These are phyloP conservation scores for Cliona cf. orientalis DNA, from an alignment of 37 sponge, comb jelly and placozoan genomes.

Conservation along the genomic window DNA sequence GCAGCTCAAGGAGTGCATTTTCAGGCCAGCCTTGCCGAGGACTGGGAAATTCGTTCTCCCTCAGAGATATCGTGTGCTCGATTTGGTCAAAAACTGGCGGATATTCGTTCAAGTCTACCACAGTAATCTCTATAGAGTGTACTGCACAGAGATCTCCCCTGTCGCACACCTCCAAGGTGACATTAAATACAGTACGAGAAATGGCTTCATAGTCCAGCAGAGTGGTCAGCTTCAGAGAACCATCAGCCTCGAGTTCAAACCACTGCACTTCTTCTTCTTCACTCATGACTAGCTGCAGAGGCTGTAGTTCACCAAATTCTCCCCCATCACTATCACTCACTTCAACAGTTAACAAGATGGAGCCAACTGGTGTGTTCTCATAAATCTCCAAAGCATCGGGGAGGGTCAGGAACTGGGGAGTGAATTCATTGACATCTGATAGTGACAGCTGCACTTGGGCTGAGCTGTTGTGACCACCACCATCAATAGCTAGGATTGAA, in stretches of 20 bases:
- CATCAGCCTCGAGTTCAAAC: neutral
- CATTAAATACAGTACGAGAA: neutral
- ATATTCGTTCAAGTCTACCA: slow-evolving; percentile 32
- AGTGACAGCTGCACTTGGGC: slow-evolving; percentile 18
- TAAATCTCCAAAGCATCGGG: slow-evolving; percentile 35
- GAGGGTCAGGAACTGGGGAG: slow-evolving; percentile 9
- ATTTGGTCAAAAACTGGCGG: slow-evolving; percentile 32
- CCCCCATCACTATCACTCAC: slow-evolving; percentile 73
- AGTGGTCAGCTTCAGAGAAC: neutral
- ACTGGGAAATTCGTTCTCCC: slow-evolving; percentile 20
- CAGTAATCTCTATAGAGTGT: slow-evolving; percentile 8
- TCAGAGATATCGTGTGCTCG: slow-evolving; percentile 23
- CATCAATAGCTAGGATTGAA: slow-evolving; percentile 45
- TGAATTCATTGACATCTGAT: slow-evolving; percentile 51
- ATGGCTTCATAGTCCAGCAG: slow-evolving; percentile 42
- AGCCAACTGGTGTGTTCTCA: slow-evolving; percentile 50
- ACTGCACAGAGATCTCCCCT: slow-evolving; percentile 34
- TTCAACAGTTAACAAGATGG: slow-evolving; percentile 13
- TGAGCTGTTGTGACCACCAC: slow-evolving; percentile 32
- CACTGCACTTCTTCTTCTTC: neutral
- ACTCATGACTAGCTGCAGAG: neutral
- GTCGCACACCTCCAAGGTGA: slow-evolving; percentile 59
- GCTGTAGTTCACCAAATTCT: slow-evolving; percentile 9
- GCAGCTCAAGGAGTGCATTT: slow-evolving; percentile 42
- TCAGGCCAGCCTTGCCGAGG: neutral